These are phyloP conservation scores for Leptinotarsa peninsularis DNA, from an alignment of 2,888 invertebrate genomes.

Conservation along the genomic window DNA sequence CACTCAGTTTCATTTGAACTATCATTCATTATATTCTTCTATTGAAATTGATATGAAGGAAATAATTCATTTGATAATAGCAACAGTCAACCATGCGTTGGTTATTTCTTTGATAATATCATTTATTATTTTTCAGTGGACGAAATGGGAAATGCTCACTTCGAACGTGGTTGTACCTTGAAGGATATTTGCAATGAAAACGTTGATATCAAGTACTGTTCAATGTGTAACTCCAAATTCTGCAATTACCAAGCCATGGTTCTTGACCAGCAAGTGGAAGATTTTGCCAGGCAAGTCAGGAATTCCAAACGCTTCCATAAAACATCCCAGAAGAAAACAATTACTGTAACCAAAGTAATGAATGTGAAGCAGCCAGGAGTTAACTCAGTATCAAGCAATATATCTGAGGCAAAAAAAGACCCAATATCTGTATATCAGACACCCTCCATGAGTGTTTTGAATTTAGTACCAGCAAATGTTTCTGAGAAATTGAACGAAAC, in stretches of 20 bases:
- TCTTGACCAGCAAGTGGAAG: conserved; percentile 30
- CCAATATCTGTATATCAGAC: too few relatives aligned
- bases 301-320: background rate
- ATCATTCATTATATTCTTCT: too few relatives aligned
- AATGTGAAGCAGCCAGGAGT: background rate
- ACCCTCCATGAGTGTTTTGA: too few relatives aligned
- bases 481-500: too few relatives aligned
- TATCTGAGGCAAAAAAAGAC: background rate
- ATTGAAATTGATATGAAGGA: too few relatives aligned
- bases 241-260: conserved; percentile 32
- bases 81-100: too few relatives aligned
- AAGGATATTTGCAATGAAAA: conserved; percentile 27
- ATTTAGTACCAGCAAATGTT: too few relatives aligned
- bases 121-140: conserved; percentile 18
- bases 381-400: background rate
- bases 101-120: too few relatives aligned
- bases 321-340: background rate
- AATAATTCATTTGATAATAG: too few relatives aligned
- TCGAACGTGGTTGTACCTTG: conserved; percentile 25
- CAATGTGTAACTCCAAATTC: conserved; percentile 22
- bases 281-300: conserved; percentile 23
- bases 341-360: background rate
- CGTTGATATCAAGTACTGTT: conserved; percentile 32
- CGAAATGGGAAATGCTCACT: conserved; percentile 24
- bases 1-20: too few relatives aligned